Base-by-base conservation (phyloP, 2,113 vertebrate species). In the Percina caprodes region DNA sequence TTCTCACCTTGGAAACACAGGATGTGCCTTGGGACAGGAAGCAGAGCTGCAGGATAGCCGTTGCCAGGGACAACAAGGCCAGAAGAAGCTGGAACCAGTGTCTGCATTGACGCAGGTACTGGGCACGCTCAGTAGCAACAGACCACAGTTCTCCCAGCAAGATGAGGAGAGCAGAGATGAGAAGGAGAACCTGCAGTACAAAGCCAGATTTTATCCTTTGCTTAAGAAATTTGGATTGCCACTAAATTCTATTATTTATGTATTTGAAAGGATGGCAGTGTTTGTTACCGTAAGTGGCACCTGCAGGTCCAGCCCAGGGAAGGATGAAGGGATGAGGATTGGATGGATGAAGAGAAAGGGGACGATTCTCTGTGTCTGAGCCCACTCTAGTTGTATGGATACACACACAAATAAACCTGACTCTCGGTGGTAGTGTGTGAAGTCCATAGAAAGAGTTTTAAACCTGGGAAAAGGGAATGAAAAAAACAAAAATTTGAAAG, bases 371-470 rank as follows among this genome's bases (percentile, higher is more conserved):
- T 82, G 80, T 3, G 51, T 52, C 12, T 46, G 54, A 26, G 80
- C 26, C 77, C 83, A 76, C 75, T 92, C 74, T 0, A 96, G 63
- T n/a, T 84, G 77, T n/a, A 95, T 11, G 35, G 91, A 94, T 45
- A 95, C 90, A 16, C 91, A 92, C 69, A 95, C 69, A 74, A 95
- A 92, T 33, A 96, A 86, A 35, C 75, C 85, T 1, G 94, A 94
- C 80, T 94, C 92, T 70, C 80, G 91, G 80, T 95, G 94, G 85
- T 94, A 93, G 74, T 95, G 96, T 19, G 95, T 95, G 74, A 95
- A 95, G 86, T 95, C 94, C 3, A 96, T 49, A 15, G 91, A 89
- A 48, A 96, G 30, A 16, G 74, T 19, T 66, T 86, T 82, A 65
- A 84, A 92, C 87, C 95, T 95, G 82, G 5, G 3, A n/a, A 75